phyloP scores from a whole-genome alignment of 2,113 vertebrate species.

The Lota lota region DNA sequence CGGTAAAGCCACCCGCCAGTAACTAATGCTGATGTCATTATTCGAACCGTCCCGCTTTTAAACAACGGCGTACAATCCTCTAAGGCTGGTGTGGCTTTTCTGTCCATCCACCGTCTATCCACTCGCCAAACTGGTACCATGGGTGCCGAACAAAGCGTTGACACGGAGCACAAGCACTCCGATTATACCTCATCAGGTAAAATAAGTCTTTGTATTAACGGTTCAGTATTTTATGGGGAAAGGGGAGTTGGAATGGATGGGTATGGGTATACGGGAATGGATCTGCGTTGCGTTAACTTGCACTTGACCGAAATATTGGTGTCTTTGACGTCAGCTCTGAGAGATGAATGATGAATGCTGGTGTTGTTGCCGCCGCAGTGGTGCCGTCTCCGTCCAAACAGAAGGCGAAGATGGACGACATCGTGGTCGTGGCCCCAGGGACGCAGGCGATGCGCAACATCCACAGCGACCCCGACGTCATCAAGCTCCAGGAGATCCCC shows the following conservation, averaged over 20 bases:
- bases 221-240: not conserved
- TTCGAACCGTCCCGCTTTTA: not conserved
- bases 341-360: not conserved
- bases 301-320: not conserved
- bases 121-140: slow-evolving; percentile 57
- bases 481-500: slow-evolving; percentile 97
- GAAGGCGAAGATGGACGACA: slow-evolving; percentile 97
- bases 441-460: slow-evolving; percentile 89
- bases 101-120: not conserved
- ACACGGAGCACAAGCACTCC: slow-evolving; percentile 81
- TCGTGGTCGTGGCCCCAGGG: slow-evolving; percentile 91
- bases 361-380: slow-evolving; percentile 61
- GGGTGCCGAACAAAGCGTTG: slow-evolving; percentile 91
- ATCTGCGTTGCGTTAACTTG: no score
- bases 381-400: slow-evolving; percentile 90
- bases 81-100: not conserved
- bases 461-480: slow-evolving; percentile 95
- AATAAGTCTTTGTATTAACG: not conserved
- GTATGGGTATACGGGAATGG: no score
- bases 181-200: slow-evolving; percentile 81
- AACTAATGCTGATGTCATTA: not conserved
- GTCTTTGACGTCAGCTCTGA: not conserved
- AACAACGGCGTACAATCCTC: not conserved
- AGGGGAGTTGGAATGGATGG: no score
- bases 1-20: no score